Evolutionary conservation across 2,113 vertebrate species (phyloP).

Genomic region (Toxotes jaculatrix): DNA sequence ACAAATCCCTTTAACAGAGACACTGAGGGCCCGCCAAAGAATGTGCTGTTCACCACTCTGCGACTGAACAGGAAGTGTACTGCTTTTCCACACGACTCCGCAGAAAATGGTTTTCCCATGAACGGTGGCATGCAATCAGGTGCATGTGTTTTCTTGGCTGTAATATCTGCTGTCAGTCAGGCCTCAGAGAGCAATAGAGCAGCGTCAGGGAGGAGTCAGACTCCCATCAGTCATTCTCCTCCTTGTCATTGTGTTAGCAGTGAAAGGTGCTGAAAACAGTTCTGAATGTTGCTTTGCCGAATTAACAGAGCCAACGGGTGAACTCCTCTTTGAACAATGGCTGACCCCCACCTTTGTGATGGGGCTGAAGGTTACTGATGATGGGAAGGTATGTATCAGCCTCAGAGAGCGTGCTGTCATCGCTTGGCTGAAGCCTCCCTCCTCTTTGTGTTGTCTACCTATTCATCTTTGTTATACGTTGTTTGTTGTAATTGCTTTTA

Average conservation of each 20-base stretch:
- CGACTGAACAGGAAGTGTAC: conserved; percentile 63
- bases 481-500: conserved; percentile 27
- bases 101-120: conserved; percentile 70
- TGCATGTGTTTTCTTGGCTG: conserved; percentile 47
- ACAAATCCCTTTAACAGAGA: conserved; percentile 77
- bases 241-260: neutral
- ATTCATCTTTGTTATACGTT: conserved; percentile 17
- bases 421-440: neutral
- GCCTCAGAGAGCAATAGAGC: conserved; percentile 13
- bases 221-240: conserved; percentile 31
- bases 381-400: neutral
- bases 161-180: conserved; percentile 31
- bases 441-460: conserved; percentile 21
- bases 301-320: neutral
- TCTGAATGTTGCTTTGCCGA: neutral
- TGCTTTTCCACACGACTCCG: conserved; percentile 64
- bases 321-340: conserved; percentile 2
- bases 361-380: neutral
- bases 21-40: conserved; percentile 54
- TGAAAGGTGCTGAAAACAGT: conserved; percentile 19
- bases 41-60: conserved; percentile 70
- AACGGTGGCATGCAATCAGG: conserved; percentile 64
- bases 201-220: neutral
- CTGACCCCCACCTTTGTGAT: neutral
- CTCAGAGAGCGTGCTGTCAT: neutral